Conservation (phyloP, 2,113 vertebrate genomes). For the Gymnobelideus leadbeateri region DNA sequence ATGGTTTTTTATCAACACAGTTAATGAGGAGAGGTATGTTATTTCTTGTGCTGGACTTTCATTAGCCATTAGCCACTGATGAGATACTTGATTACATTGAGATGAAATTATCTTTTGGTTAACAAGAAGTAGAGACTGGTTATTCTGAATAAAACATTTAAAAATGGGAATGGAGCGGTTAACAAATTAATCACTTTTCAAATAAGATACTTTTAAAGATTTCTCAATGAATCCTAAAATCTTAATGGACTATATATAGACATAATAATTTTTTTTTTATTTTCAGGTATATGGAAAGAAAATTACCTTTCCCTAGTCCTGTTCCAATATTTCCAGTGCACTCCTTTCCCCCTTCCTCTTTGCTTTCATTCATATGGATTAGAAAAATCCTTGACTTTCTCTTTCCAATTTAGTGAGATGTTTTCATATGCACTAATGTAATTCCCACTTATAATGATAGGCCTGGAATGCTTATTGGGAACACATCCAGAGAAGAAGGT, state of each 20-base stretch:
- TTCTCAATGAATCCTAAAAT: not conserved
- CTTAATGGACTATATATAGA: slow-evolving; percentile 15
- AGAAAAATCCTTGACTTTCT: slow-evolving; percentile 19
- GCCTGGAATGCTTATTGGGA: slow-evolving; percentile 48
- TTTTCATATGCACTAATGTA: slow-evolving; percentile 49
- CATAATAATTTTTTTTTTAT: slow-evolving; percentile 46
- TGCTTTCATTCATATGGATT: slow-evolving; percentile 36
- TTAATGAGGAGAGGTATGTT: not conserved
- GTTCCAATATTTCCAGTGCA: slow-evolving; percentile 29
- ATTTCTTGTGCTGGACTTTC: not conserved
- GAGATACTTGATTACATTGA: slow-evolving; percentile 52
- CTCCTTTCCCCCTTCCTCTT: not conserved
- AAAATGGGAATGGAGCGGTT: not conserved
- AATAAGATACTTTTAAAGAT: not conserved
- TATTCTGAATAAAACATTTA: slow-evolving; percentile 57
- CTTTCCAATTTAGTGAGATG: slow-evolving; percentile 31
- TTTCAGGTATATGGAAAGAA: slow-evolving; percentile 45
- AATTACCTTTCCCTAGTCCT: not conserved
- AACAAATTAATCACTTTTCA: slow-evolving; percentile 46
- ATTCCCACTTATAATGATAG: slow-evolving; percentile 27
- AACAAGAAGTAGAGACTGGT: not conserved
- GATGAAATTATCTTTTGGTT: slow-evolving; percentile 45
- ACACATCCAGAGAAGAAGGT: slow-evolving; percentile 51
- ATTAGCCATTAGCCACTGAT: slow-evolving; percentile 56
- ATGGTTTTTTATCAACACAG: not conserved